A percentile compares a stretch with the other conserved stretches of the same genome.
phyloP scores from a whole-genome alignment of 2,797 vertebrate species.

The Rhinatrema bivittatum region DNA sequence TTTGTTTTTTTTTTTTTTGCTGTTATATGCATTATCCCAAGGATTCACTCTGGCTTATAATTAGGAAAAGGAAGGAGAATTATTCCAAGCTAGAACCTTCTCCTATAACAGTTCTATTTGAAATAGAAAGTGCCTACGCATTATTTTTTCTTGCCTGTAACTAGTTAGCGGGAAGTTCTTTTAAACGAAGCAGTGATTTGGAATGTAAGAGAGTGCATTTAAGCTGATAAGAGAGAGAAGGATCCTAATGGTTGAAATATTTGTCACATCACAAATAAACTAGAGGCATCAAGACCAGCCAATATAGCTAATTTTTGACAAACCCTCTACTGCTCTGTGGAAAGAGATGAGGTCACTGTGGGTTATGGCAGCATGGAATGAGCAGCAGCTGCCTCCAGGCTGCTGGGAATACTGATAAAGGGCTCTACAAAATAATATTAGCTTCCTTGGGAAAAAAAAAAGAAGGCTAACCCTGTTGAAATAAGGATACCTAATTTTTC shows the following conservation, averaged over 20 bases:
- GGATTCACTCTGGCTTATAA: constrained; percentile 33
- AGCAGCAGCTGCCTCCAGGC: constrained; percentile 88
- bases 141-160: constrained; percentile 34
- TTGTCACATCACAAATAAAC: constrained; percentile 96
- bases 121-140: constrained; percentile 27
- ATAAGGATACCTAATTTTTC: constrained; percentile 35
- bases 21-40: no score
- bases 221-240: constrained; percentile 93
- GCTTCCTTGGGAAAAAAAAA: constrained; percentile 24
- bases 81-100: constrained; percentile 33
- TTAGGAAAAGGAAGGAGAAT: constrained; percentile 36
- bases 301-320: constrained; percentile 97
- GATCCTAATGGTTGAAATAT: constrained; percentile 97
- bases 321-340: constrained; percentile 73
- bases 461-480: constrained; percentile 39
- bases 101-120: constrained; percentile 19
- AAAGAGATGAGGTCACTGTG: constrained; percentile 88
- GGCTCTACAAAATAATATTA: constrained; percentile 26
- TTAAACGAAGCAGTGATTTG: constrained; percentile 94
- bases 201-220: constrained; percentile 98
- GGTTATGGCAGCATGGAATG: constrained; percentile 83
- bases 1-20: no score
- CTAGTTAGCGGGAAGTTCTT: constrained; percentile 62
- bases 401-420: constrained; percentile 64
- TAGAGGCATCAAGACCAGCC: constrained; percentile 71